A percentile compares a stretch with the other conserved stretches of the same genome.
Evolutionary conservation across 2,113 vertebrate genomes (phyloP).

Genomic region (Tetrao urogallus): DNA sequence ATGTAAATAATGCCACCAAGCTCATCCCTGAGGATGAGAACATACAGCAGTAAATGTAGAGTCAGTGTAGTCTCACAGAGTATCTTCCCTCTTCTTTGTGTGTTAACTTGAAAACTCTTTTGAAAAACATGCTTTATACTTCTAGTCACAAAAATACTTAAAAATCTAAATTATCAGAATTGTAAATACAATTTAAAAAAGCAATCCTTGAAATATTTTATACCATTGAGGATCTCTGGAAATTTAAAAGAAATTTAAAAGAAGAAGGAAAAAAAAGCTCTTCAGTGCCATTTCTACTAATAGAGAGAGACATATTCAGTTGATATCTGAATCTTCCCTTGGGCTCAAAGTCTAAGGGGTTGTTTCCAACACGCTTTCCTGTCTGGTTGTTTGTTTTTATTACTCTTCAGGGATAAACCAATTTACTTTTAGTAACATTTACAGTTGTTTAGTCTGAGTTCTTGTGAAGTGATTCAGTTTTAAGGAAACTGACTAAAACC

Average conservation of each 20-base stretch:
- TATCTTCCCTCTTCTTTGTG: background rate
- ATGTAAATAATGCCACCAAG: background rate
- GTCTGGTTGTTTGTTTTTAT: background rate
- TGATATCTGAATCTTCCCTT: background rate
- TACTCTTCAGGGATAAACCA: background rate
- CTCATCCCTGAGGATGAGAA: background rate
- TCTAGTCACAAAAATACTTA: background rate
- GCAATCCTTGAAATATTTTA: background rate
- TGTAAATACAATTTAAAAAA: background rate
- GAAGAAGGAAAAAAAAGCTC: background rate
- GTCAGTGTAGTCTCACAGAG: background rate
- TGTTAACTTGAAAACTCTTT: background rate
- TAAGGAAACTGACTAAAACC: conserved; percentile 11
- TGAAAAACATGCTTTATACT: background rate
- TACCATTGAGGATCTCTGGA: background rate
- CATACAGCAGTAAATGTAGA: background rate
- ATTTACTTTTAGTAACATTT: conserved; percentile 17
- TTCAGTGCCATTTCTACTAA: background rate
- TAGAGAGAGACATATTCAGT: background rate
- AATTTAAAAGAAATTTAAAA: background rate
- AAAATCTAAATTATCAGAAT: background rate
- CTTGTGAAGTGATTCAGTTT: conserved; percentile 7
- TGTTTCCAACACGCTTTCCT: background rate
- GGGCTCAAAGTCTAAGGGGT: background rate
- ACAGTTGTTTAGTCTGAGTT: conserved; percentile 40